Percentiles rank a stretch among this genome's conserved stretches.
Conservation (phyloP, 2,113 vertebrate genomes). For the Mungos mungo region DNA sequence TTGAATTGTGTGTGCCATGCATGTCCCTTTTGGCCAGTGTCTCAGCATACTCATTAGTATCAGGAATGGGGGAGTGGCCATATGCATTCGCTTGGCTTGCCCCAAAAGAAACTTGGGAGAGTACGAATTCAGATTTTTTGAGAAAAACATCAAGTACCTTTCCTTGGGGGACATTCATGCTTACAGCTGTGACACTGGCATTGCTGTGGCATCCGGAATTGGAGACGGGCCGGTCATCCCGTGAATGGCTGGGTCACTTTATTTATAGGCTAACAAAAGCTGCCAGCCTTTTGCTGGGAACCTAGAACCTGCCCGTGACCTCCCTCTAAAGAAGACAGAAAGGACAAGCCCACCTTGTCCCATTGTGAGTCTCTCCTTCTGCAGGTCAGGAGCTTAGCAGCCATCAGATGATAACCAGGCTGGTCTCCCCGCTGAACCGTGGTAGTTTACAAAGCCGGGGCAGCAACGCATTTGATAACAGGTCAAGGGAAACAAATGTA, state of each 20-base stretch:
- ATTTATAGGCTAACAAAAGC: conserved; percentile 1
- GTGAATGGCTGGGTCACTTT: not conserved
- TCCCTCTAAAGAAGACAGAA: not conserved
- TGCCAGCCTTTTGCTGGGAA: not conserved
- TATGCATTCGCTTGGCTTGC: not conserved
- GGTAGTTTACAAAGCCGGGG: not conserved
- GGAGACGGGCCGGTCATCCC: not conserved
- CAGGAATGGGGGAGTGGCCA: not conserved
- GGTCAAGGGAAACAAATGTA: not conserved
- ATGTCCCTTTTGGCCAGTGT: not conserved
- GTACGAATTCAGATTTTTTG: not conserved
- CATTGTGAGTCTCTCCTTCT: not conserved
- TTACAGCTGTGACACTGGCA: not conserved
- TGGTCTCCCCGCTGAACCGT: not conserved
- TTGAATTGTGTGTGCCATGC: not conserved
- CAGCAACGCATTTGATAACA: not conserved
- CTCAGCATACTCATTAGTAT: not conserved
- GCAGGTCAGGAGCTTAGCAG: not conserved
- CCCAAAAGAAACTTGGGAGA: not conserved
- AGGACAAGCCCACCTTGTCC: not conserved
- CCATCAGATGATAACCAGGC: not conserved
- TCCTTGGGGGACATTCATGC: not conserved
- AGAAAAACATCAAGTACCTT: not conserved
- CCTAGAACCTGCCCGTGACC: not conserved
- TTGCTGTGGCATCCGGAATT: not conserved